Evolutionary conservation across 2,797 vertebrate genomes (phyloP).

Genomic region (Varecia variegata): DNA sequence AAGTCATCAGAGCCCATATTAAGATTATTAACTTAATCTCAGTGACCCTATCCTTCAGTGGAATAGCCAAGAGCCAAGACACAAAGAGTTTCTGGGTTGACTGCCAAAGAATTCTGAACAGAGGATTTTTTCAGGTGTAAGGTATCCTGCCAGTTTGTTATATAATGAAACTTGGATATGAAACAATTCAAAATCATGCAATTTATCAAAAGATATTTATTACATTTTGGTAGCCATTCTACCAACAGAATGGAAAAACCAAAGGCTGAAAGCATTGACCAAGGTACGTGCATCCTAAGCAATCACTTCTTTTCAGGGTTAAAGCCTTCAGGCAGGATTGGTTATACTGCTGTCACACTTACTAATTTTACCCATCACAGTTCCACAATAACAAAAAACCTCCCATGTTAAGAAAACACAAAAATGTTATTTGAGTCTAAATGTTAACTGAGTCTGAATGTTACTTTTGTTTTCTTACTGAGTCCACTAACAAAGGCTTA

Average conservation of each 20-base stretch:
- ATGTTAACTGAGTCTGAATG: not conserved
- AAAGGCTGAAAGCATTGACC: not conserved
- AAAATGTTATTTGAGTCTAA: not conserved
- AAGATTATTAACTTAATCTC: slow-evolving; percentile 39
- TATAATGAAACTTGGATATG: not conserved
- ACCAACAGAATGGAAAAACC: not conserved
- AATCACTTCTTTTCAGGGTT: not conserved
- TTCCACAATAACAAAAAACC: not conserved
- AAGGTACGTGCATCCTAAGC: not conserved
- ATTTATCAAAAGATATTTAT: not conserved
- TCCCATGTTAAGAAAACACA: slow-evolving; percentile 17
- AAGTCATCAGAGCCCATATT: not conserved
- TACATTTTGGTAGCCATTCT: not conserved
- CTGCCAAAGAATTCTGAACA: slow-evolving; percentile 14
- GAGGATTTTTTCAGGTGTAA: not conserved
- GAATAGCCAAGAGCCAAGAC: not conserved
- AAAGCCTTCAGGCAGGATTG: not conserved
- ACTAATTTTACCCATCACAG: not conserved
- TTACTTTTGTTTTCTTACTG: not conserved
- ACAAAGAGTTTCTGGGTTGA: not conserved
- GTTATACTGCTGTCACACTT: not conserved
- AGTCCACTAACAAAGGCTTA: not conserved
- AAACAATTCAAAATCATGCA: not conserved
- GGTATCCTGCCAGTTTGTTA: not conserved
- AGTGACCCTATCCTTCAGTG: not conserved